Evolutionary conservation across 92 coral and sea anemone species (phyloP).

Genomic region (Parazoanthus atlanticus): DNA sequence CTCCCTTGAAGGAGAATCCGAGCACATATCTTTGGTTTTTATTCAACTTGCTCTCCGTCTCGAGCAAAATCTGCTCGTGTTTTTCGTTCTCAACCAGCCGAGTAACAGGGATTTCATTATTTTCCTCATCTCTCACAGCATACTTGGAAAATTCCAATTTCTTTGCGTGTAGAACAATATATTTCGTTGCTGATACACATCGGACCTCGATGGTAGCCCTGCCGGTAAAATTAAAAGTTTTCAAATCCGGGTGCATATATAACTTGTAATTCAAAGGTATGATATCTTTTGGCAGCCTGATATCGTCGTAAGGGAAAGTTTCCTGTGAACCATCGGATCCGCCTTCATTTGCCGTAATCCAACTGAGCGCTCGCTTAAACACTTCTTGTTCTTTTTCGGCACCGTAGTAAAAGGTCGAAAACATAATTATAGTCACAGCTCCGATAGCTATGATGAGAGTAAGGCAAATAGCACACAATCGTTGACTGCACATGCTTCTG

Average conservation of each 20-base stretch:
- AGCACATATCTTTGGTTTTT: constrained; percentile 69
- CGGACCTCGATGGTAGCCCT: constrained; percentile 68
- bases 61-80: constrained; percentile 82
- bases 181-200: constrained; percentile 64
- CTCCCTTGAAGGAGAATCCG: constrained; percentile 68
- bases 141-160: constrained; percentile 61
- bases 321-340: constrained; percentile 40
- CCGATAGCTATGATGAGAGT: constrained; percentile 82
- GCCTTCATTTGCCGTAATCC: constrained; percentile 57
- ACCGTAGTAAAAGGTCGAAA: constrained; percentile 71
- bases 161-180: constrained; percentile 77
- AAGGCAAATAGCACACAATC: constrained; percentile 63
- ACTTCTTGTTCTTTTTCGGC: constrained; percentile 80
- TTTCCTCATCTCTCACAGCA: constrained; percentile 57
- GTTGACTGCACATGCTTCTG: constrained; percentile 54
- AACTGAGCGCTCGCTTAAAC: constrained; percentile 75
- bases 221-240: constrained; percentile 74
- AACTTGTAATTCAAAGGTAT: constrained; percentile 76
- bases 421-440: constrained; percentile 71
- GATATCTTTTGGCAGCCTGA: constrained; percentile 74
- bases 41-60: constrained; percentile 59
- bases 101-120: constrained; percentile 59
- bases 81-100: constrained; percentile 68
- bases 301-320: constrained; percentile 66
- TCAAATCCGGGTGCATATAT: constrained; percentile 74